A percentile compares a stretch with the other conserved stretches of the same genome.
phyloP scores from a whole-genome alignment of 2,888 invertebrate species.

The Polia nebulosa region DNA sequence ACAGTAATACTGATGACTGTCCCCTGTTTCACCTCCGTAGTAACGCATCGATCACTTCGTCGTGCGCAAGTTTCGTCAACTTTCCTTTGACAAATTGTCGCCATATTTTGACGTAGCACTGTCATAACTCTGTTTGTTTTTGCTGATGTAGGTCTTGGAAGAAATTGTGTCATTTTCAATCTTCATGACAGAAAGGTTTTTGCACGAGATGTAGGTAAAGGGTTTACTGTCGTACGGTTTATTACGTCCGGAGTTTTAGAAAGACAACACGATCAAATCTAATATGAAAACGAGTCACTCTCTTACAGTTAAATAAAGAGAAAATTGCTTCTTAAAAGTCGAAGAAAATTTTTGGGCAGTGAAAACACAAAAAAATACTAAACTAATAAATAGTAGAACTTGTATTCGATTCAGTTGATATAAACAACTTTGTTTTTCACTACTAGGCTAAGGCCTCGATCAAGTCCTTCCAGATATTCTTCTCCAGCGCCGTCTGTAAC shows the following conservation, averaged over 20 bases:
- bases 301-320: not conserved
- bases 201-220: slow-evolving; percentile 25
- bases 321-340: not conserved
- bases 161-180: slow-evolving; percentile 31
- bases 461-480: no score
- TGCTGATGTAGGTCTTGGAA: slow-evolving; percentile 43
- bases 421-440: no score
- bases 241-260: not conserved
- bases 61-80: slow-evolving; percentile 46
- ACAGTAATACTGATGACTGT: slow-evolving; percentile 68
- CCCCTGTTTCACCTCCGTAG: slow-evolving; percentile 73
- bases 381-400: not conserved
- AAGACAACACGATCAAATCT: not conserved
- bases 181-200: slow-evolving; percentile 13
- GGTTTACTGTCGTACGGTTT: not conserved
- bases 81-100: slow-evolving; percentile 50
- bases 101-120: slow-evolving; percentile 51
- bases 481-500: no score
- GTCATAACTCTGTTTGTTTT: slow-evolving; percentile 60
- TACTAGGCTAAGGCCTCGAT: no score
- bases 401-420: not conserved
- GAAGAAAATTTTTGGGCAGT: not conserved
- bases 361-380: not conserved
- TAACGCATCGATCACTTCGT: slow-evolving; percentile 75
- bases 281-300: not conserved